These are phyloP conservation scores for Sarcoramphus papa DNA, from an alignment of 2,797 vertebrate species.

Conservation along the genomic window DNA sequence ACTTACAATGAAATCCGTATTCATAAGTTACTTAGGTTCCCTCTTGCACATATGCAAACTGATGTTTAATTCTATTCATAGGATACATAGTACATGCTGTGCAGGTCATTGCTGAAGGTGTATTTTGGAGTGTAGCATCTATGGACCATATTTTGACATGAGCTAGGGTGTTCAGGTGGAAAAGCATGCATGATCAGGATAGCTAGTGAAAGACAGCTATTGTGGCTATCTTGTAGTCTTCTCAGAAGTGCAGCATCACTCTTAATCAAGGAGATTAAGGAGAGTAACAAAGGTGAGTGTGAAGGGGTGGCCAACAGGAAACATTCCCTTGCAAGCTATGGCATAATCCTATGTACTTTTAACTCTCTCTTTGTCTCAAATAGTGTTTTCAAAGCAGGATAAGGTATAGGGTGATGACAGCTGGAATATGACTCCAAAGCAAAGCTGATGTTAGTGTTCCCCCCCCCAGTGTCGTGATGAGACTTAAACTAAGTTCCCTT, in stretches of 20 bases:
- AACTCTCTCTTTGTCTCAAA: neutral
- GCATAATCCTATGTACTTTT: neutral
- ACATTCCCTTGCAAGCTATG: neutral
- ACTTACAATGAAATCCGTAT: rapidly evolving
- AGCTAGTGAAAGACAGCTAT: neutral
- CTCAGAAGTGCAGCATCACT: neutral
- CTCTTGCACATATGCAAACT: neutral
- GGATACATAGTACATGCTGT: rapidly evolving
- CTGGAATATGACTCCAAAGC: neutral
- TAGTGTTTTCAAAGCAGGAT: neutral
- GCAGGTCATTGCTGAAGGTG: neutral
- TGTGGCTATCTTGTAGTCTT: neutral
- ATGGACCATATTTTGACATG: neutral
- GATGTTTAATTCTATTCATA: neutral
- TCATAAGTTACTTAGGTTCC: neutral
- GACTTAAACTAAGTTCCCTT: neutral
- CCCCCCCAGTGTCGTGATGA: neutral
- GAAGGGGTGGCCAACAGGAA: neutral
- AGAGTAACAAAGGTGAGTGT: neutral
- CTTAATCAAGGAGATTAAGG: neutral
- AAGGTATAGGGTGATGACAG: neutral
- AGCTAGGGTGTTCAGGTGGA: neutral
- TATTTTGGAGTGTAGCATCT: neutral
- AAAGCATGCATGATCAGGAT: neutral
- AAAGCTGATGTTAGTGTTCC: neutral